These are phyloP conservation scores for Bathybates hornii DNA, from an alignment of 2,113 vertebrate genomes.

Conservation along the genomic window DNA sequence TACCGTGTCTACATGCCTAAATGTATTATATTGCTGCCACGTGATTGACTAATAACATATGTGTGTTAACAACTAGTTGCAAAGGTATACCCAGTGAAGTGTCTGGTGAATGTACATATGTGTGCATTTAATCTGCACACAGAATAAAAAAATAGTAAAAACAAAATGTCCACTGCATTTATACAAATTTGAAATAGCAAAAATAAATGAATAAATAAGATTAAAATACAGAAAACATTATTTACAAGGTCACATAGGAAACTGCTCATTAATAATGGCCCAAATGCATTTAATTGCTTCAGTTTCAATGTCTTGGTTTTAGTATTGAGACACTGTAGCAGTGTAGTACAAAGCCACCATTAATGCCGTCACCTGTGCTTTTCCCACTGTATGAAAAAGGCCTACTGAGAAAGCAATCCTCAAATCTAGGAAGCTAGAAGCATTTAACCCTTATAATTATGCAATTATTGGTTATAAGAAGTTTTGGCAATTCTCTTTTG, in stretches of 20 bases:
- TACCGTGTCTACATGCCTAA: neutral
- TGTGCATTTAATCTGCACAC: neutral
- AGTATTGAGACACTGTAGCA: neutral
- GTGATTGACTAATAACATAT: neutral
- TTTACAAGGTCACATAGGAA: neutral
- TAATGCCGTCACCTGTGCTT: neutral
- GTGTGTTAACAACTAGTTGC: neutral
- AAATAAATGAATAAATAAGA: neutral
- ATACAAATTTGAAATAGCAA: neutral
- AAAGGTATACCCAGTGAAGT: neutral
- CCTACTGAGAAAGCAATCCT: neutral
- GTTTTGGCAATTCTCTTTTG: neutral
- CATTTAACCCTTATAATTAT: neutral
- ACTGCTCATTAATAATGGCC: neutral
- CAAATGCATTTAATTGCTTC: neutral
- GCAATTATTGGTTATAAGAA: neutral
- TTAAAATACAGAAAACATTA: neutral
- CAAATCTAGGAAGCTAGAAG: neutral
- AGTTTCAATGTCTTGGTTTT: neutral
- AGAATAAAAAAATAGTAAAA: neutral
- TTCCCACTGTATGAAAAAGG: neutral
- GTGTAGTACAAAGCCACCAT: neutral
- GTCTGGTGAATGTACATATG: neutral
- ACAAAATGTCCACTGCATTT: neutral
- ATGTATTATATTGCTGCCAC: neutral